Conservation (phyloP, 2,113 vertebrate species). For the Mesocricetus auratus region DNA sequence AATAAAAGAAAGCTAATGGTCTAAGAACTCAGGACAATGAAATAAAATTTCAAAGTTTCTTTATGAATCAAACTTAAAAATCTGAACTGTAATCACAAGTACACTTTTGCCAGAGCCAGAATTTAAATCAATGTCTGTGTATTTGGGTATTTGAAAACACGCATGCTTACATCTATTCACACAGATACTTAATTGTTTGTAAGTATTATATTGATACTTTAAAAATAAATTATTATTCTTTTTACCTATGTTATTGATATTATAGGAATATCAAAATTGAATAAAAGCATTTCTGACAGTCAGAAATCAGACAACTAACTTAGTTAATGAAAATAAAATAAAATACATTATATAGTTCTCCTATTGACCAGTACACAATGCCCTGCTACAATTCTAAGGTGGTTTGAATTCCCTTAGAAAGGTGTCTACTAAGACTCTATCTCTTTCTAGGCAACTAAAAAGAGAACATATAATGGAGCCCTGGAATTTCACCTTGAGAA, state of each 20-base stretch:
- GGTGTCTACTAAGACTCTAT: not conserved
- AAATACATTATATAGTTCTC: not conserved
- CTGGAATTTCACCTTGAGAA: conserved; percentile 60
- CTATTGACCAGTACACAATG: not conserved
- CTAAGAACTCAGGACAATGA: not conserved
- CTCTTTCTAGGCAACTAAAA: conserved; percentile 7
- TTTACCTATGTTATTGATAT: not conserved
- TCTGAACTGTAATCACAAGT: not conserved
- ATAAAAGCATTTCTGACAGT: not conserved
- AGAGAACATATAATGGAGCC: conserved; percentile 28
- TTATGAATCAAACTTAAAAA: not conserved
- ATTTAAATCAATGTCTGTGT: not conserved
- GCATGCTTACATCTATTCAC: not conserved
- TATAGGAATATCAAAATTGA: not conserved
- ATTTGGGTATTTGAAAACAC: not conserved
- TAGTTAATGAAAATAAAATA: not conserved
- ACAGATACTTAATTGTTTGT: not conserved
- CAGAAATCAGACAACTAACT: not conserved
- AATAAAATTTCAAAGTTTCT: not conserved
- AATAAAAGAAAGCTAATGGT: not conserved
- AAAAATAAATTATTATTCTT: not conserved
- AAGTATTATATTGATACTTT: not conserved
- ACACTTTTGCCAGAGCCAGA: not conserved
- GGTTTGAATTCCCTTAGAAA: not conserved
- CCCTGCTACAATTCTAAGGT: not conserved